phyloP scores from a whole-genome alignment of 1,140 invertebrate species.

The Bacillus rossius region DNA sequence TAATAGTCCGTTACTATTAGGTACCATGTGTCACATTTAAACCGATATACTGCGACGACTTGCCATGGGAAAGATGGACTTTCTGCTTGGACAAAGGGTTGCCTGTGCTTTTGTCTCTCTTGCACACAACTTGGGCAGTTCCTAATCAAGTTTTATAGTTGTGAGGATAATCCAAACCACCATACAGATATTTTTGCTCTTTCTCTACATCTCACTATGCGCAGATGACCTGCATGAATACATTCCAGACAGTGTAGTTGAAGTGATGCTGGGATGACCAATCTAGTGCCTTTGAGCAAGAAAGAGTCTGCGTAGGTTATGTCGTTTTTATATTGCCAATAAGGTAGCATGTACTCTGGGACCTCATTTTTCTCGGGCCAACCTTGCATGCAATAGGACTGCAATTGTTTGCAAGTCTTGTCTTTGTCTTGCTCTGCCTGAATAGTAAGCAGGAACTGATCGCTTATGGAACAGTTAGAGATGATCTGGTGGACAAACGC shows the following conservation, averaged over 20 bases:
- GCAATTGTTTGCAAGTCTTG: too few species aligned
- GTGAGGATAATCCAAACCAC: conserved; percentile 26
- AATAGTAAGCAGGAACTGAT: conserved; percentile 9
- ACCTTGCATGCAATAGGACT: background rate
- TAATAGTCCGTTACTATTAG: conserved; percentile 29
- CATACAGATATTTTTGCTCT: background rate
- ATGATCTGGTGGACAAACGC: conserved; percentile 17
- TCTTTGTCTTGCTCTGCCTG: too few species aligned
- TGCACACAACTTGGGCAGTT: conserved; percentile 27
- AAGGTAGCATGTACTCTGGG: conserved; percentile 14
- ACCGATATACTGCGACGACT: too few species aligned
- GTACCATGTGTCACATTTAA: conserved; percentile 18
- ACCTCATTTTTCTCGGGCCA: conserved; percentile 19
- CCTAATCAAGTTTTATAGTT: conserved; percentile 22
- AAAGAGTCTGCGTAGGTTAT: conserved; percentile 17
- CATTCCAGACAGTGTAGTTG: conserved; percentile 22
- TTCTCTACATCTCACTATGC: too few species aligned
- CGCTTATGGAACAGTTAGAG: conserved; percentile 10
- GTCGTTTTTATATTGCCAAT: conserved; percentile 17
- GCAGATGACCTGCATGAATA: conserved; percentile 25
- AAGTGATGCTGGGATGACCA: conserved; percentile 25
- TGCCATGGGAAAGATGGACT: conserved; percentile 21
- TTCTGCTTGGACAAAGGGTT: conserved; percentile 23
- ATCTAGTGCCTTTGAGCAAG: conserved; percentile 20
- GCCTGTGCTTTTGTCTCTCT: conserved; percentile 10